These are phyloP conservation scores for Neosilurus hyrtlii DNA, from an alignment of 2,797 vertebrate genomes.

Conservation along the genomic window DNA sequence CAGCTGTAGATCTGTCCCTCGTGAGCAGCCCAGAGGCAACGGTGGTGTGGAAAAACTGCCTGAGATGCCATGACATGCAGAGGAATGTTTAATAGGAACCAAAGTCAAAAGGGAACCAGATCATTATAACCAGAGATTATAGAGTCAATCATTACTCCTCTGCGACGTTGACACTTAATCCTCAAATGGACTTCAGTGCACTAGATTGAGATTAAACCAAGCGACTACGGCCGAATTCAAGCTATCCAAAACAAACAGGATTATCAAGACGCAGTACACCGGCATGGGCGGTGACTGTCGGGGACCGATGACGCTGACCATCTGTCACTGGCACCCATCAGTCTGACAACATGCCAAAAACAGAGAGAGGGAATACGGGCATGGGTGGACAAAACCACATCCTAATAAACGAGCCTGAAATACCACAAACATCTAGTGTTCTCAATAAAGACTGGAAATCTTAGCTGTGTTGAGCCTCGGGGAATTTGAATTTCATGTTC, in stretches of 20 bases:
- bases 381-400: no score
- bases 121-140: neutral
- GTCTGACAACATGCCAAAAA: conserved; percentile 27
- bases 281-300: neutral
- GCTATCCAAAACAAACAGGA: conserved; percentile 11
- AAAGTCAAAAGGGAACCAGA: neutral
- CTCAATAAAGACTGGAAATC: neutral
- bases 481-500: conserved; percentile 1
- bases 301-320: conserved; percentile 26
- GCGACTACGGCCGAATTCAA: neutral
- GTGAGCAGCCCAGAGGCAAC: neutral
- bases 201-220: neutral
- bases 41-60: neutral
- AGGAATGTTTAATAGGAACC: no score
- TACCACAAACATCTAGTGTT: neutral
- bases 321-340: conserved; percentile 37
- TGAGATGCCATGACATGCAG: neutral
- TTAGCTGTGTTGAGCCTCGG: neutral
- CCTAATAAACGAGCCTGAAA: neutral
- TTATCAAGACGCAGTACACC: neutral
- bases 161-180: neutral
- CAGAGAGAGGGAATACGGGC: neutral
- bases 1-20: neutral
- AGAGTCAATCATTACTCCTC: neutral
- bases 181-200: neutral